A percentile compares a stretch with the other conserved stretches of the same genome.
Evolutionary conservation across 2,888 invertebrate genomes (phyloP).

Genomic region (Alloplasta piceator): DNA sequence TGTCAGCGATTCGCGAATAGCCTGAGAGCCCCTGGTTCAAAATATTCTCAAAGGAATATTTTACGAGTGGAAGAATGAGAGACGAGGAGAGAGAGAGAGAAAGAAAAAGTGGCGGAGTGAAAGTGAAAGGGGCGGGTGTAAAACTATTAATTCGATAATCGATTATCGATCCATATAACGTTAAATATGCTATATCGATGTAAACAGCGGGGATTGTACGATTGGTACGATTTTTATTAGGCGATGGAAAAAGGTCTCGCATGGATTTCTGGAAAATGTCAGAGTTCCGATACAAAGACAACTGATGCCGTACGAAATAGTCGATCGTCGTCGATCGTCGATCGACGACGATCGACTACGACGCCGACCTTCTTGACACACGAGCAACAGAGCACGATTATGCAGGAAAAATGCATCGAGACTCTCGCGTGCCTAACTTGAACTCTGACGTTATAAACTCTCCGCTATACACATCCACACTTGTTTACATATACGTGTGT

Average conservation of each 20-base stretch:
- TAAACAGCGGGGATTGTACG: conserved; percentile 11
- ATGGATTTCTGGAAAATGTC: conserved; percentile 73
- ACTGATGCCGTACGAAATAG: conserved; percentile 47
- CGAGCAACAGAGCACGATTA: conserved; percentile 14
- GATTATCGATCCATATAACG: conserved; percentile 34
- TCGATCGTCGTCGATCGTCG: neutral
- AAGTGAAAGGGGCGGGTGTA: conserved; percentile 55
- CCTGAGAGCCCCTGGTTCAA: neutral
- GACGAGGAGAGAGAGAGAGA: conserved; percentile 19
- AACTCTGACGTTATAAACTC: conserved; percentile 63
- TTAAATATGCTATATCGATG: neutral
- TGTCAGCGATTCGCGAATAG: conserved; percentile 73
- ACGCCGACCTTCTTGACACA: conserved; percentile 60
- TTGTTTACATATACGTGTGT: conserved; percentile 4
- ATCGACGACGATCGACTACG: conserved; percentile 29
- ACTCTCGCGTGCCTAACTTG: conserved; percentile 63
- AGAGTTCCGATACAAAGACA: conserved; percentile 54
- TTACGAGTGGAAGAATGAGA: conserved; percentile 9
- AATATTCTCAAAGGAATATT: neutral
- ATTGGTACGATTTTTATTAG: conserved; percentile 71
- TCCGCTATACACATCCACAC: too few species aligned
- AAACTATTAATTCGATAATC: conserved; percentile 48
- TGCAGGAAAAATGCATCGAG: conserved; percentile 46
- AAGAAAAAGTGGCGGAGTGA: conserved; percentile 21
- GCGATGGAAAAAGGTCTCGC: conserved; percentile 62